A percentile compares a stretch with the other conserved stretches of the same genome.
These are phyloP conservation scores for Ctenopoma kingsleyae DNA, from an alignment of 2,797 vertebrate species.

Conservation along the genomic window DNA sequence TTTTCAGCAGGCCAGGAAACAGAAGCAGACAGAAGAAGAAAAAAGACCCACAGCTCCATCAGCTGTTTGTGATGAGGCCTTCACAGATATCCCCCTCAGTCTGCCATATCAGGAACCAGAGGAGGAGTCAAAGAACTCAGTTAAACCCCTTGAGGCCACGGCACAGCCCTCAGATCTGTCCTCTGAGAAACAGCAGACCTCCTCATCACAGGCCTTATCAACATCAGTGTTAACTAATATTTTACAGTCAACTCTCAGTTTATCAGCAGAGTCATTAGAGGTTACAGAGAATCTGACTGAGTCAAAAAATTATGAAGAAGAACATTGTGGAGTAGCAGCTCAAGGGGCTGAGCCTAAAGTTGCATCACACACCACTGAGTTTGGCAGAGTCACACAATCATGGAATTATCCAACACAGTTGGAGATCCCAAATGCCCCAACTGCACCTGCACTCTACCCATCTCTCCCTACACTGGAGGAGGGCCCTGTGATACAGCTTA, in stretches of 20 bases:
- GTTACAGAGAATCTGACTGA: conserved; percentile 22
- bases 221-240: conserved; percentile 38
- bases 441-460: conserved; percentile 79
- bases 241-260: conserved; percentile 35
- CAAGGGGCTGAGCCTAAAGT: conserved; percentile 38
- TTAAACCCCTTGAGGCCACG: conserved; percentile 28
- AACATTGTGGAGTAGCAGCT: conserved; percentile 18
- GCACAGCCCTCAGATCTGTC: conserved; percentile 26
- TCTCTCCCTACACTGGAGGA: conserved; percentile 74
- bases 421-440: conserved; percentile 64
- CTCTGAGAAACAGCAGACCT: conserved; percentile 45
- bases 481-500: conserved; percentile 61
- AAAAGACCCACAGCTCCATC: conserved; percentile 55
- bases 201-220: conserved; percentile 34
- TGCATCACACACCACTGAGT: conserved; percentile 30
- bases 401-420: conserved; percentile 59
- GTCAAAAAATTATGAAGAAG: conserved; percentile 33
- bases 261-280: conserved; percentile 33
- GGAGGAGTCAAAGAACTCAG: conserved; percentile 34
- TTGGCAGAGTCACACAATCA: conserved; percentile 41
- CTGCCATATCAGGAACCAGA: conserved; percentile 61
- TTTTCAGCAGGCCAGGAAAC: conserved; percentile 74
- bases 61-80: conserved; percentile 52
- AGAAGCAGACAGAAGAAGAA: conserved; percentile 66
- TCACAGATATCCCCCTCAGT: conserved; percentile 83